Conservation (phyloP, 2,113 vertebrate species). For the Pachycephala philippinensis region DNA sequence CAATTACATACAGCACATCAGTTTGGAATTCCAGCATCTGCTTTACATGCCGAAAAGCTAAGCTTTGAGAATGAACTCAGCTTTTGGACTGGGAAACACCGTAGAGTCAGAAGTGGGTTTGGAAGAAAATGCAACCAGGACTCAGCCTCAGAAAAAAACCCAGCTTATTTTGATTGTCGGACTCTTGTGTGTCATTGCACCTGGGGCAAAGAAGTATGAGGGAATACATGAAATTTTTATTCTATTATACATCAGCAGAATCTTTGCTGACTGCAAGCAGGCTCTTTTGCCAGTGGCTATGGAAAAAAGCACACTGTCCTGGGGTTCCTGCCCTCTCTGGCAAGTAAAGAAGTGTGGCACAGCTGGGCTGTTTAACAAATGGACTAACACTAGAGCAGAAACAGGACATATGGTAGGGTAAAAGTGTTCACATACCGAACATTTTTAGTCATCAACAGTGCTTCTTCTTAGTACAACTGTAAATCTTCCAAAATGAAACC, state of each 20-base stretch:
- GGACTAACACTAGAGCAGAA: background rate
- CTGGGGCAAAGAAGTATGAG: background rate
- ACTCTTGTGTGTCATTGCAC: background rate
- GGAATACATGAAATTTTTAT: background rate
- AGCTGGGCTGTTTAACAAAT: background rate
- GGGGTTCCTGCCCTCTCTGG: background rate
- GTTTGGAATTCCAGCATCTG: slow-evolving; percentile 69
- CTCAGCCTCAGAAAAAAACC: background rate
- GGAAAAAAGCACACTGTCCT: background rate
- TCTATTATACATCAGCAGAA: background rate
- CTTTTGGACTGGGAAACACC: background rate
- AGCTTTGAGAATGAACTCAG: background rate
- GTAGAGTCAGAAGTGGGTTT: fast-evolving
- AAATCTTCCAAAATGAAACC: background rate
- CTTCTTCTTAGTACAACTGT: background rate
- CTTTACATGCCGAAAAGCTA: background rate
- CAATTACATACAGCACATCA: slow-evolving; percentile 77
- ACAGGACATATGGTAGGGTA: background rate
- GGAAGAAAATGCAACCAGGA: background rate
- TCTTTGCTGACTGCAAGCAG: background rate
- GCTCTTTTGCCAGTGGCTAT: background rate
- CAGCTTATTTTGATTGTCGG: background rate
- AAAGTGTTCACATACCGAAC: background rate
- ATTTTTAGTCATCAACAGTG: background rate
- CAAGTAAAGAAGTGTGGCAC: background rate